Base-by-base conservation (phyloP, 2,888 invertebrate genomes). In the Xanthia togata region DNA sequence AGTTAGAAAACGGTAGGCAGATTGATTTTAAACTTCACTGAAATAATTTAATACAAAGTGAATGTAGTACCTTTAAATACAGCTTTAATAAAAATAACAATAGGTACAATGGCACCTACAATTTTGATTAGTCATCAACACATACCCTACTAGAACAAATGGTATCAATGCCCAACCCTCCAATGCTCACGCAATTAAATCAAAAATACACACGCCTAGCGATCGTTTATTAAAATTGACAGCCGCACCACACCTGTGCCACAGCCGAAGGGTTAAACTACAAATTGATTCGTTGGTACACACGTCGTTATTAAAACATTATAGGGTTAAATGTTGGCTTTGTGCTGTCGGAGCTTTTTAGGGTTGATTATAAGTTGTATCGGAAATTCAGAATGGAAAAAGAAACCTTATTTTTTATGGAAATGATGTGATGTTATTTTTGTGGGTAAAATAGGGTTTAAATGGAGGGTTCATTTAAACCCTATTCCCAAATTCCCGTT, bases 161-260 rank as follows among this genome's bases (percentile, higher is more conserved):
- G 62, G 41, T 72, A 79, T 79, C 76, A 76, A 74, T 79, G 71
- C 63, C 79, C 79, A 87, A 88, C 88, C 87, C 89, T 80, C 78
- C 78, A 82, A 50, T 70, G 68, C 60, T 74, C 78, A 86, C 69
- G 80, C 79, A 84, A 86, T 87, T 88, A 87, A 88, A 88, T 88
- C 87, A 87, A 86, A 88, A 87, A 88, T 78, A 88, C 83, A 83
- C 83, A 86, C 87, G 83, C 86, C 78, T 78, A 83, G 83, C 84
- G 87, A 89, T 90, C 89, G 89, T 89, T 92, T 90, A 92, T 92
- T 91, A 92, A 90, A 91, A 91, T 89, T 90, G 93, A 92, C 92
- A 89, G 82, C 84, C 89, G 81, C 57, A 80, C 83, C 90, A 82
- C 92, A 92, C 92, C 92, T 91, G 90, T 79, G 75, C 60, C 70